phyloP scores from a whole-genome alignment of 1,140 invertebrate species.

The Drosophila punjabiensis region DNA sequence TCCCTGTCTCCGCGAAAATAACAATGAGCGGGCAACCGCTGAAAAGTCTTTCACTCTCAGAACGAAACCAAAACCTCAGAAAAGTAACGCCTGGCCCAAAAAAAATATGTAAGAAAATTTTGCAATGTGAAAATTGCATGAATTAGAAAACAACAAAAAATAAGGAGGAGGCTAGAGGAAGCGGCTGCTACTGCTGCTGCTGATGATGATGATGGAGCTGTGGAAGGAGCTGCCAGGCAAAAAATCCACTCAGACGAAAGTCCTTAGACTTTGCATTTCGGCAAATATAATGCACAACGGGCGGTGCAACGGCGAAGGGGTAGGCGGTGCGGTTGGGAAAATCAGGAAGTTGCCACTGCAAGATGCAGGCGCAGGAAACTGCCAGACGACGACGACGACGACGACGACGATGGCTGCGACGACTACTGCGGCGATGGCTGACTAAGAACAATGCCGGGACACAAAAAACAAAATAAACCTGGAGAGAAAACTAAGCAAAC shows the following conservation, averaged over 20 bases:
- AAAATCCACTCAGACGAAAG: constrained; percentile 84
- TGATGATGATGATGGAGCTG: constrained; percentile 31
- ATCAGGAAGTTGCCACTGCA: constrained; percentile 79
- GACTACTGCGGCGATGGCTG: constrained; percentile 37
- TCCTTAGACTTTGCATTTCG: constrained; percentile 84
- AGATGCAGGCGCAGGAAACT: constrained; percentile 50
- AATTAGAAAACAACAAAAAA: constrained; percentile 62
- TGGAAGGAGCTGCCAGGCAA: constrained; percentile 48
- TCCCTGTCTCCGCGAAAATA: constrained; percentile 14
- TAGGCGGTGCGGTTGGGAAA: constrained; percentile 43
- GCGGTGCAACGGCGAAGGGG: constrained; percentile 17
- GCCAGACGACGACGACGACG: constrained; percentile 24
- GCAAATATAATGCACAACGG: constrained; percentile 74
- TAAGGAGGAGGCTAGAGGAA: constrained; percentile 1
- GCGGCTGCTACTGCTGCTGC: constrained; percentile 18
- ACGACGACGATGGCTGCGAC: constrained; percentile 11
- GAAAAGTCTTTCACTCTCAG: constrained; percentile 28
- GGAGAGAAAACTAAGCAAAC: constrained; percentile 50
- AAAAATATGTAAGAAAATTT: constrained; percentile 29
- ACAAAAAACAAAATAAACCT: constrained; percentile 44
- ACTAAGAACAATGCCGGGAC: constrained; percentile 70
- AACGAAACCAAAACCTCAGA: constrained; percentile 25
- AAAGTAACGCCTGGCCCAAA: constrained; percentile 44
- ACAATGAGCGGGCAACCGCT: constrained; percentile 33
- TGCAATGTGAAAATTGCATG: constrained; percentile 72